These are phyloP conservation scores for Blennius ocellaris DNA, from an alignment of 2,113 vertebrate genomes.

Conservation along the genomic window DNA sequence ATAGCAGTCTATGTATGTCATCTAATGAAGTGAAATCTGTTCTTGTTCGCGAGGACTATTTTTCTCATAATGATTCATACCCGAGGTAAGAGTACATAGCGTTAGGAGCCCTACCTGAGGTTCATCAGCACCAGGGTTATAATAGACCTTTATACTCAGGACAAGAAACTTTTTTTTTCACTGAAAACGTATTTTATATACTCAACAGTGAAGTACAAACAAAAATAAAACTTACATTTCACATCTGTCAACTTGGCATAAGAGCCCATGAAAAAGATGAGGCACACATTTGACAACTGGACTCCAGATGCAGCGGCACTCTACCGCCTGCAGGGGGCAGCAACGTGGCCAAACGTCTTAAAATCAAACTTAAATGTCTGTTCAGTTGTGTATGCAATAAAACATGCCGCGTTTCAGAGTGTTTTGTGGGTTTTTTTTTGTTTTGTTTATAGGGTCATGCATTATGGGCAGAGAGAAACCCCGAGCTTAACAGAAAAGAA, in stretches of 20 bases:
- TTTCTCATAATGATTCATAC: no score
- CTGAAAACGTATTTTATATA: slow-evolving; percentile 89
- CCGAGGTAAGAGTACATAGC: no score
- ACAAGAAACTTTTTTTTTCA: slow-evolving; percentile 48
- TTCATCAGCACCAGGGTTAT: no score
- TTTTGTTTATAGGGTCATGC: slow-evolving; percentile 55
- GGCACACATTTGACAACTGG: slow-evolving; percentile 17
- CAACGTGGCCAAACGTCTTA: slow-evolving; percentile 7
- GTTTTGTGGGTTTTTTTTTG: slow-evolving; percentile 16
- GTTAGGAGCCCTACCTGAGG: no score
- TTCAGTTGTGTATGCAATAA: slow-evolving; percentile 21
- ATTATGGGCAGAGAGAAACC: slow-evolving; percentile 33
- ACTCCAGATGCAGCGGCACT: slow-evolving; percentile 23
- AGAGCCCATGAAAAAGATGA: slow-evolving; percentile 21
- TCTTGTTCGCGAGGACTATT: no score
- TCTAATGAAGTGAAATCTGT: no score
- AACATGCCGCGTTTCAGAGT: slow-evolving; percentile 35
- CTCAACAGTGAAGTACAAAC: slow-evolving; percentile 59
- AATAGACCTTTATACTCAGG: not conserved
- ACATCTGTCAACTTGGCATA: slow-evolving; percentile 59
- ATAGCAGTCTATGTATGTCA: no score
- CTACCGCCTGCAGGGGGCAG: slow-evolving; percentile 46
- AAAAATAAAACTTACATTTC: slow-evolving; percentile 35
- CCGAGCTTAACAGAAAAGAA: slow-evolving; percentile 15
- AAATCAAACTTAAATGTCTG: slow-evolving; percentile 23